Conservation (phyloP, 1,140 invertebrate genomes). For the Cotesia chilonis region DNA sequence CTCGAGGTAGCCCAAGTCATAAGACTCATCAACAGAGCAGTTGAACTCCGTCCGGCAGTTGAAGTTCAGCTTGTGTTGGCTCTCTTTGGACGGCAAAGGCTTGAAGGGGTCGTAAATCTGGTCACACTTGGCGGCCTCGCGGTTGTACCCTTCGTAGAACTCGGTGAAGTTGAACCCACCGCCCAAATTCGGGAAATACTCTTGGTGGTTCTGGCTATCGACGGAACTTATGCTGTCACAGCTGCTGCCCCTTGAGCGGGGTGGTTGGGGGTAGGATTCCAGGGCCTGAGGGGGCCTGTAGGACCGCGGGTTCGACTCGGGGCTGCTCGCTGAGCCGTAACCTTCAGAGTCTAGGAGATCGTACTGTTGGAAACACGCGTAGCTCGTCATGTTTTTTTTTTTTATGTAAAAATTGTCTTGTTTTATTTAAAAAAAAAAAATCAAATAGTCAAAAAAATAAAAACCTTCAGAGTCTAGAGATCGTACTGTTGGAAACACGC, state of each 20-base stretch:
- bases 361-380: slow-evolving; percentile 57
- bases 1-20: slow-evolving; percentile 37
- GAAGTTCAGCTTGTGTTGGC: slow-evolving; percentile 35
- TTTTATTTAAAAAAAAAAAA: not conserved
- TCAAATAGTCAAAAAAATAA: not conserved
- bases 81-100: slow-evolving; percentile 28
- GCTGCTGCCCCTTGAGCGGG: slow-evolving; percentile 58
- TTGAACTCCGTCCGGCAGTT: slow-evolving; percentile 48
- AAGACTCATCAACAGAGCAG: slow-evolving; percentile 36
- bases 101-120: slow-evolving; percentile 36
- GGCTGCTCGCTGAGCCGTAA: slow-evolving; percentile 61
- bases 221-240: slow-evolving; percentile 58
- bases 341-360: slow-evolving; percentile 61
- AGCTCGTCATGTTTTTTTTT: slow-evolving; percentile 52
- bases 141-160: slow-evolving; percentile 57
- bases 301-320: slow-evolving; percentile 55
- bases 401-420: not conserved
- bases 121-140: slow-evolving; percentile 41
- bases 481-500: slow-evolving; percentile 58
- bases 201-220: slow-evolving; percentile 56
- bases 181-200: slow-evolving; percentile 39
- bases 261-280: slow-evolving; percentile 56
- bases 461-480: slow-evolving; percentile 57
- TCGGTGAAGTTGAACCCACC: slow-evolving; percentile 51
- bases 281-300: slow-evolving; percentile 43